Percentiles rank a stretch among this genome's conserved stretches.
Conservation (phyloP, 92 coral and sea anemone genomes). For the Palythoa caribaeorum region DNA sequence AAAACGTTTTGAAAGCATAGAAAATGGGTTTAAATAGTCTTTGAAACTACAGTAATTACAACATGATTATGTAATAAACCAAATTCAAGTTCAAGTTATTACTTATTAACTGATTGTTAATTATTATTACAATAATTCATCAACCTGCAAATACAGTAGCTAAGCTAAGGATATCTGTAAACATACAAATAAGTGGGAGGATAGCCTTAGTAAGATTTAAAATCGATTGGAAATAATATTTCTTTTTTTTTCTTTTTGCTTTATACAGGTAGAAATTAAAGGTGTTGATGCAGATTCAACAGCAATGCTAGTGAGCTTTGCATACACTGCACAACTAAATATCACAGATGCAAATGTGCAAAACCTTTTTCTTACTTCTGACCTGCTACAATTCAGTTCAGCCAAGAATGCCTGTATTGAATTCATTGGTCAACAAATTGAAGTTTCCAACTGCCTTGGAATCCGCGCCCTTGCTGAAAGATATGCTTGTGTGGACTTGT, state of each 20-base stretch:
- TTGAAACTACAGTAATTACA: too few species aligned
- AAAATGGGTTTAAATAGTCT: too few species aligned
- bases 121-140: too few species aligned
- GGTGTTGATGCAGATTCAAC: slow-evolving; percentile 85
- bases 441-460: slow-evolving; percentile 87
- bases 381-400: slow-evolving; percentile 86
- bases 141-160: too few species aligned
- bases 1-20: too few species aligned
- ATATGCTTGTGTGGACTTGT: slow-evolving; percentile 78
- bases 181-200: too few species aligned
- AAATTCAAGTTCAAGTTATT: too few species aligned
- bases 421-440: slow-evolving; percentile 89
- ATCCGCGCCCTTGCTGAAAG: slow-evolving; percentile 91
- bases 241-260: not conserved
- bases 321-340: slow-evolving; percentile 88
- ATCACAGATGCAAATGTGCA: slow-evolving; percentile 92
- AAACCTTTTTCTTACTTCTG: slow-evolving; percentile 88
- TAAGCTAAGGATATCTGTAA: too few species aligned
- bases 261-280: slow-evolving; percentile 82
- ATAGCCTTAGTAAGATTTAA: too few species aligned
- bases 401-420: slow-evolving; percentile 90
- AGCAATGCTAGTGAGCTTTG: slow-evolving; percentile 79
- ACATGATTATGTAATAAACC: too few species aligned
- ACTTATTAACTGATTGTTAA: too few species aligned
- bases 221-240: too few species aligned